Evolutionary conservation across 2,797 vertebrate genomes (phyloP).

Genomic region (Rhinoraja longicauda): DNA sequence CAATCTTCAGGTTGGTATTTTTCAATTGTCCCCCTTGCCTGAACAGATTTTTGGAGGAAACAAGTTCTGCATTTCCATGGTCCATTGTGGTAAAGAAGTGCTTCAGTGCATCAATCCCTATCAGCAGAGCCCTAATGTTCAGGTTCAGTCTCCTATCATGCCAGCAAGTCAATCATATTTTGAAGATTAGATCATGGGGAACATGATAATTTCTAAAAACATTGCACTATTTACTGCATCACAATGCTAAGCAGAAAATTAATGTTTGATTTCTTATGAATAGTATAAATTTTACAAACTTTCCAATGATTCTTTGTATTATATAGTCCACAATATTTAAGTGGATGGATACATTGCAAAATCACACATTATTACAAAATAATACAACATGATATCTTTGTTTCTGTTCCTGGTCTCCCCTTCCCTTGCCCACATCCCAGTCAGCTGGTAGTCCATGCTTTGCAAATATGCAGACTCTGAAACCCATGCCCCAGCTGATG

Average conservation of each 20-base stretch:
- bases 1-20: neutral
- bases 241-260: neutral
- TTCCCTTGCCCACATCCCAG: neutral
- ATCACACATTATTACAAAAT: slow-evolving; percentile 13
- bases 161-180: neutral
- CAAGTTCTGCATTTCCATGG: neutral
- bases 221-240: neutral
- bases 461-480: neutral
- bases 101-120: neutral
- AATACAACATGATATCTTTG: neutral
- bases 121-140: neutral
- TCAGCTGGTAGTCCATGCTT: neutral
- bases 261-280: neutral
- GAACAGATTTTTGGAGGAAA: neutral
- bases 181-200: neutral
- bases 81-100: neutral
- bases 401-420: neutral
- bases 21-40: neutral
- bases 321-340: neutral
- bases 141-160: neutral
- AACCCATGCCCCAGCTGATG: neutral
- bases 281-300: neutral
- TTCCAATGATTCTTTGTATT: neutral
- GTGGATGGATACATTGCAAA: neutral
- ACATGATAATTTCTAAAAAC: neutral